Base-by-base conservation (phyloP, 2,888 invertebrate species). In the Tiliacea aurago region DNA sequence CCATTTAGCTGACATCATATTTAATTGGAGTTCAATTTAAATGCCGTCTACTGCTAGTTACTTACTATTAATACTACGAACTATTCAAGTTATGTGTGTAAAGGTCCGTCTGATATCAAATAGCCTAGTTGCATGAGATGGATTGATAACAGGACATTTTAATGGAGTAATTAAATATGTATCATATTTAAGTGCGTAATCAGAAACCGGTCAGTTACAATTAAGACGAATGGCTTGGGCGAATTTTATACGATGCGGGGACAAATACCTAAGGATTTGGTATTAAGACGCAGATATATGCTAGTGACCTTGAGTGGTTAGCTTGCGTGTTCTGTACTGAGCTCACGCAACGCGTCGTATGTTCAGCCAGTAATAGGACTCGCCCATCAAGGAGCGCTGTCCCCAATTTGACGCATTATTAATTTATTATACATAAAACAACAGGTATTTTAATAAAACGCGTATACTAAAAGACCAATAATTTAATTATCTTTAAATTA, bases 51-150 rank as follows among this genome's bases (percentile, higher is more conserved):
- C n/a, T 71, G 41, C 72, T n/a, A 56, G 49, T 62, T n/a, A 71
- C 62, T 62, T n/a, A 71, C 62, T 63, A 63, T 61, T 45, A n/a
- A 67, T 66, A 61, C 37, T 70, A 45, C 58, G 15, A 80, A 71
- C 68, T 67, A 70, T 71, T 69, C 37, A 47, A 79, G 58, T 81
- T 68, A 79, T 70, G 65, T 69, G 67, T 62, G 71, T 71, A 83
- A 75, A 80, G 61, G 84, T 76, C 71, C 37, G 61, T 73, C 66
- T 83, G 83, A 83, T 81, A 81, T 83, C 81, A 83, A 80, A 66
- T 83, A 81, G 80, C 81, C 81, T 83, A 81, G 81, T 81, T 83
- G 84, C 84, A 68, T 70, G 80, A 81, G 71, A 83, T 81, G 76
- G 20, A 83, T 70, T 83, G 84, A 81, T 81, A 83, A 10, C 76